Conservation (phyloP, 2,113 vertebrate genomes). For the Onychostoma macrolepis region DNA sequence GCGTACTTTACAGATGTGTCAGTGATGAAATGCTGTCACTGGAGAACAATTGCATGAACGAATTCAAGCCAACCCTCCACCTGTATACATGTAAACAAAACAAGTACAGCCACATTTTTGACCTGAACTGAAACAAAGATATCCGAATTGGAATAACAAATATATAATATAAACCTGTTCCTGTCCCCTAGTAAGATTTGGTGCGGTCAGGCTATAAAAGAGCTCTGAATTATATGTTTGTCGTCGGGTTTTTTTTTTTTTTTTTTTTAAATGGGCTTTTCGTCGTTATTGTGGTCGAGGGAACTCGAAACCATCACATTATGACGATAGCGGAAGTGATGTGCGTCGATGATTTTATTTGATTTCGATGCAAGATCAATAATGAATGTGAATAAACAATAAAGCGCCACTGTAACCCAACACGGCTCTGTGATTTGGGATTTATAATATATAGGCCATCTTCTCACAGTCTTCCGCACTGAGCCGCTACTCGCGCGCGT, state of each 20-base stretch:
- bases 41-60: neutral
- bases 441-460: neutral
- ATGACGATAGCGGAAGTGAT: constrained; percentile 58
- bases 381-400: neutral
- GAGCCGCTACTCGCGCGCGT: neutral
- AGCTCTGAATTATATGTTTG: neutral
- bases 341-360: neutral
- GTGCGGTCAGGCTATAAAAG: neutral
- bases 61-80: neutral
- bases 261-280: no score
- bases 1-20: neutral
- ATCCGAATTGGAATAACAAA: neutral
- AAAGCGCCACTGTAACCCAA: neutral
- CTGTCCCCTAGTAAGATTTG: neutral
- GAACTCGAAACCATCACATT: constrained; percentile 4
- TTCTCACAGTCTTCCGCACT: neutral
- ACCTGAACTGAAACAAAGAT: neutral
- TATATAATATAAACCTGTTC: neutral
- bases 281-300: neutral
- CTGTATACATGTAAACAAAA: neutral
- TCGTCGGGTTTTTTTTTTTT: no score
- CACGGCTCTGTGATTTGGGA: neutral
- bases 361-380: neutral
- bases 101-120: neutral
- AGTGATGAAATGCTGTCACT: neutral